These are phyloP conservation scores for Prosopocoilus inquinatus DNA, from an alignment of 2,888 invertebrate species.

Conservation along the genomic window DNA sequence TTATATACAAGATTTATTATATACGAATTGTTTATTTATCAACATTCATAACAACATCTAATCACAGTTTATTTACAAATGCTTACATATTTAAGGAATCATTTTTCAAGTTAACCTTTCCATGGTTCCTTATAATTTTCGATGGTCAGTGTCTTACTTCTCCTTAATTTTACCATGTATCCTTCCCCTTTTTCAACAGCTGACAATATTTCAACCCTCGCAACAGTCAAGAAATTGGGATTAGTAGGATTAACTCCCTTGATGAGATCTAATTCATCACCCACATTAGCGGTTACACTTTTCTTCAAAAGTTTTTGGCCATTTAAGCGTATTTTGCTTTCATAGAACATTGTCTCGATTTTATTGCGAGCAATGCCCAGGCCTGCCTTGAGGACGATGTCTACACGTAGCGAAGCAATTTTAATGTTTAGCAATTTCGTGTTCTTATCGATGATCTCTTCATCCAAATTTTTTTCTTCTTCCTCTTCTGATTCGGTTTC, in stretches of 20 bases:
- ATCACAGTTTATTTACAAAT: too few species aligned
- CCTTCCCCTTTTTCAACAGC: slow-evolving; percentile 57
- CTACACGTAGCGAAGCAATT: slow-evolving; percentile 67
- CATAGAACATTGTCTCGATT: slow-evolving; percentile 77
- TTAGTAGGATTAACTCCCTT: slow-evolving; percentile 66
- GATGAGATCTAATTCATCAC: slow-evolving; percentile 78
- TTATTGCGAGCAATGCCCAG: slow-evolving; percentile 74
- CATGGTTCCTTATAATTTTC: slow-evolving; percentile 68
- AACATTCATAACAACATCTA: too few species aligned
- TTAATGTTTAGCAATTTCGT: slow-evolving; percentile 65
- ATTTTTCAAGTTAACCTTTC: slow-evolving; percentile 35
- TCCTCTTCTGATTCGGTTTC: slow-evolving; percentile 55
- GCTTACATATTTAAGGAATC: too few species aligned
- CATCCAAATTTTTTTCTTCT: slow-evolving; percentile 53
- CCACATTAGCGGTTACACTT: slow-evolving; percentile 61
- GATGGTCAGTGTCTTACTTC: slow-evolving; percentile 68
- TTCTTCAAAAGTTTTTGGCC: slow-evolving; percentile 76
- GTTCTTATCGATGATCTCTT: slow-evolving; percentile 54
- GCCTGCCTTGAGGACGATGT: slow-evolving; percentile 67
- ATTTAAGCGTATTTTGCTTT: slow-evolving; percentile 76
- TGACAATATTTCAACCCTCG: slow-evolving; percentile 65
- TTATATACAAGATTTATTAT: too few species aligned
- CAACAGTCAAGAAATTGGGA: slow-evolving; percentile 65
- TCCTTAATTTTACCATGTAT: slow-evolving; percentile 61
- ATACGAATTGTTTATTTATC: too few species aligned